Base-by-base conservation (phyloP, 2,888 invertebrate species). In the Lasioglossum zephyrum region DNA sequence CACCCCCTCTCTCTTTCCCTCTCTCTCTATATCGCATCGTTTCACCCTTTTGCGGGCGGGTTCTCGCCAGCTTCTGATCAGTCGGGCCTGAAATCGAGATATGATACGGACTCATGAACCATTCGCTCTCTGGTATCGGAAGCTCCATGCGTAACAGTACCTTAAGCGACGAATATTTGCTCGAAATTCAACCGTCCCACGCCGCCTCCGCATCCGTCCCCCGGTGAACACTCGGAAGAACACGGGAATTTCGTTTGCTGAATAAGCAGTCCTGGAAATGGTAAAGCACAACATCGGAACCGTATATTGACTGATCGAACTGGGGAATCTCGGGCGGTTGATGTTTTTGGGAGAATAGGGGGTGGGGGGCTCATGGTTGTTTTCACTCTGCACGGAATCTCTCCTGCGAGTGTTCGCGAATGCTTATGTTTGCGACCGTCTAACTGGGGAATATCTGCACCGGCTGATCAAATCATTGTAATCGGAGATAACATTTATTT, bases 51-150 rank as follows among this genome's bases (percentile, higher is more conserved):
- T 69, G 39, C 22, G 16, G 16, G 9, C 53, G 26, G 16, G 60
- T 72, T 60, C 79, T 73, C 73, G 88, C 85, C 87, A 80, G 76
- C 79, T 81, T 90, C 84, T 87, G 90, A 90, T 90, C 87, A 60
- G 49, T 83, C 85, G 75, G 66, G 87, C 83, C 73, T 85, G 86
- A 90, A 88, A 88, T 88, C 77, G 85, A 49, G 82, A 74, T 57
- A 73, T 26, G 81, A 88, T 77, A 87, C 84, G 66, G 39, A 36
- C 79, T 69, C 79, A 74, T 53, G 79, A 77, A 60, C 83, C 87
- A 77, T 86, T 87, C 72, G 74, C 87, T 60, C 73, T 53, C 9
- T 22, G 73, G 60, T 79, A 81, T 86, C 82, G 53, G 22, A 26
- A n/a, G 49, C 60, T 39, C 78, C 82, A 84, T 69, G 49, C 78